phyloP scores from a whole-genome alignment of 2,888 invertebrate species.

The Boloria euphrosyne region DNA sequence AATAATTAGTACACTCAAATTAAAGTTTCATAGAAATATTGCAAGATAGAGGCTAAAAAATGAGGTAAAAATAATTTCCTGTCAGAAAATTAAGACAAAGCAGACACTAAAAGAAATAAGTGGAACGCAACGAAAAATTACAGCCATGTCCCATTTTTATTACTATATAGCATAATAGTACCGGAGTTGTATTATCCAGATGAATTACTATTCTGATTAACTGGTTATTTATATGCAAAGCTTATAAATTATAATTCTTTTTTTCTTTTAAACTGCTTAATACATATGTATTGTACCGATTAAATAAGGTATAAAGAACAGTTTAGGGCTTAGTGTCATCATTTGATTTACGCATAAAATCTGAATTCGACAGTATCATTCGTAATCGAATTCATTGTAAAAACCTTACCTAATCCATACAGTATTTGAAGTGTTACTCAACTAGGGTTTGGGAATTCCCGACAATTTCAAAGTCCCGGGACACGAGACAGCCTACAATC shows the following conservation, averaged over 20 bases:
- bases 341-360: no score
- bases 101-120: constrained; percentile 19
- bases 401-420: background rate
- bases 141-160: constrained; percentile 15
- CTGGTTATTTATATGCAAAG: constrained; percentile 9
- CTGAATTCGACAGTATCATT: no score
- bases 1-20: no score
- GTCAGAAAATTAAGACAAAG: constrained; percentile 9
- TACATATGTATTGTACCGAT: no score
- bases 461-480: no score
- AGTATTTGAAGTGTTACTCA: constrained; percentile 10
- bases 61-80: constrained; percentile 13
- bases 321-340: no score
- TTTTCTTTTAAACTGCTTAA: background rate
- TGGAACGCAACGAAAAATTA: constrained; percentile 21
- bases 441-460: no score
- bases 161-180: constrained; percentile 12
- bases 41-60: background rate
- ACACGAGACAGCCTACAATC: no score
- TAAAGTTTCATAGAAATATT: no score
- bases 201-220: constrained; percentile 15
- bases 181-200: constrained; percentile 14
- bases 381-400: background rate
- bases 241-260: constrained; percentile 4
- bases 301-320: no score